Evolutionary conservation across 2,113 vertebrate species (phyloP), one percentile per base, ranked within the genome.

Genomic region (Garra rufa): DNA sequence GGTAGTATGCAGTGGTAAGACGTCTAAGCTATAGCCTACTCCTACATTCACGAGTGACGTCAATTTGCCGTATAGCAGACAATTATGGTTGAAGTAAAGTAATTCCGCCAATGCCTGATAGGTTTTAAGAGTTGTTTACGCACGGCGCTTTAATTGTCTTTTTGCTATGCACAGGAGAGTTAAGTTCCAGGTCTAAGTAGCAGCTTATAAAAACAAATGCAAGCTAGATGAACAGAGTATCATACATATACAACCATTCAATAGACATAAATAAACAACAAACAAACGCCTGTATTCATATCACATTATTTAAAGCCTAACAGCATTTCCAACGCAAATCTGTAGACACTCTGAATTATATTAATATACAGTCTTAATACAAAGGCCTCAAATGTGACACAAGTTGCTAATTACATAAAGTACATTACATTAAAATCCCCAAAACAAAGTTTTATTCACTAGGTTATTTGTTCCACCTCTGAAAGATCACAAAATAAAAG

Each of bases 11-110:
- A 76, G 43, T 26, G 43, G 13, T 13, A n/a, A 21, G 34, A 17
- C 76, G 30, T 55, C 48, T 19, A 77, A 13, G 34, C 46, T 28
- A 34, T 4, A 48, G 46, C 46, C 30, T 24, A 26, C 1, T n/a
- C n/a, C n/a, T 77, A 52, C 76, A 59, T 61, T 78, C 76, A 15
- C 9, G 6, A 57, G 75, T 76, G 75, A 59, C 55, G 34, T 61
- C 55, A 59, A 77, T 43, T 15, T 78, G 76, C 76, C n/a, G 59
- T 17, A 59, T 34, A 57, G 10, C 55, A 61, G 50, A 77, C n/a
- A 59, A 26, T 78, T 61, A 44, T 24, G 14, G 55, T 44, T 11
- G n/a, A 17, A 19, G 55, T 78, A 61, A 61, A 71, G 38, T 44
- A 43, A 71, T 44, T 19, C n/a, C 61, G 30, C 15, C 19, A 13